A percentile compares a stretch with the other conserved stretches of the same genome.
phyloP scores from a whole-genome alignment of 2,888 invertebrate species.

The Tiphia femorata region DNA sequence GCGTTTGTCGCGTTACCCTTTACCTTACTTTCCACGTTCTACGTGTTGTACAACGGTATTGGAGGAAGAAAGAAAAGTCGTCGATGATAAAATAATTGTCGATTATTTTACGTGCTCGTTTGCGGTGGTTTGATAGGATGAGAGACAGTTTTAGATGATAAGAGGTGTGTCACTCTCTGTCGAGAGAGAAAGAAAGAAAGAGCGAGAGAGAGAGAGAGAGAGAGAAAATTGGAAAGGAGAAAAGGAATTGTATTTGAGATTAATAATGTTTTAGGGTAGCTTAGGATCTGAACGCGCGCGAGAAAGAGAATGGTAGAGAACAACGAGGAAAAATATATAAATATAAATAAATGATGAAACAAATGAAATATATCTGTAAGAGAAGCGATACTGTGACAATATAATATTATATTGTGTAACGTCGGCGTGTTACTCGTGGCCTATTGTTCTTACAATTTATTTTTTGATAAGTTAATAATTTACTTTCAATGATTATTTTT shows the following conservation, averaged over 20 bases:
- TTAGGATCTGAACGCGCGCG: constrained; percentile 56
- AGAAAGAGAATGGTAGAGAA: constrained; percentile 6
- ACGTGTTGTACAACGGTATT: too few species aligned
- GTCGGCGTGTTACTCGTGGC: background rate
- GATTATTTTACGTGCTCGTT: background rate
- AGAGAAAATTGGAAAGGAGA: too few species aligned
- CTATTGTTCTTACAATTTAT: background rate
- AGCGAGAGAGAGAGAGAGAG: too few species aligned
- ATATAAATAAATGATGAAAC: background rate
- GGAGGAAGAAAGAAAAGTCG: constrained; percentile 6
- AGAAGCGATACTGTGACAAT: constrained; percentile 58
- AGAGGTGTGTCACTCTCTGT: background rate
- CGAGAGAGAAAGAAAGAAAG: too few species aligned
- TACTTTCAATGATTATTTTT: too few species aligned
- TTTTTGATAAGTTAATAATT: too few species aligned
- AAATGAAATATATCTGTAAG: constrained; percentile 30
- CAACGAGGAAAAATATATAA: too few species aligned
- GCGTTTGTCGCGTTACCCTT: too few species aligned
- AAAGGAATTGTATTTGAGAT: constrained; percentile 4
- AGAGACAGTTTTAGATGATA: background rate
- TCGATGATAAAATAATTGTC: constrained; percentile 7
- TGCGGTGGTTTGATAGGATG: background rate
- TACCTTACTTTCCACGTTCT: too few species aligned
- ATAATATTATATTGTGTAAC: constrained; percentile 50
- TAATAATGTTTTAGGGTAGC: constrained; percentile 43